phyloP scores from a whole-genome alignment of 2,113 vertebrate species.

The Microcebus murinus region DNA sequence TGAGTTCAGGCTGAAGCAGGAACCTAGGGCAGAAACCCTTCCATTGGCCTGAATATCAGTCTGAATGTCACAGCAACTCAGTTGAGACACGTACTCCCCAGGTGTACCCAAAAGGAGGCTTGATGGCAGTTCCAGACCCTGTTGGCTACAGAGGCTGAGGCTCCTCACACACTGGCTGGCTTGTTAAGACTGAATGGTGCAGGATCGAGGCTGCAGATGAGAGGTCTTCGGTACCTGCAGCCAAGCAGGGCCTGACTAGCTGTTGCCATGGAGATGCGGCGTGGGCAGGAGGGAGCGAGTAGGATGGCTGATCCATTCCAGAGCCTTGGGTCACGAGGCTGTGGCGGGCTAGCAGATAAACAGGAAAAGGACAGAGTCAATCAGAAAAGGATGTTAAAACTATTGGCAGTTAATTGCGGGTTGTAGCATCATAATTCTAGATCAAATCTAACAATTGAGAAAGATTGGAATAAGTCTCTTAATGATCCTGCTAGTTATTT shows the following conservation, averaged over 20 bases:
- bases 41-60: not conserved
- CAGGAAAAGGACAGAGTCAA: slow-evolving; percentile 61
- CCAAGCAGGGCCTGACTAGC: slow-evolving; percentile 70
- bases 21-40: not conserved
- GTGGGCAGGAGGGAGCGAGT: slow-evolving; percentile 55
- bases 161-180: slow-evolving; percentile 11
- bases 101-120: not conserved
- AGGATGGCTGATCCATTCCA: slow-evolving; percentile 69
- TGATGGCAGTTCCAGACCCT: not conserved
- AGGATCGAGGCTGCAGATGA: slow-evolving; percentile 55
- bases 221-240: slow-evolving; percentile 76
- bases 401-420: slow-evolving; percentile 53
- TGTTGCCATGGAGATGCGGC: slow-evolving; percentile 76
- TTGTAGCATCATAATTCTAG: slow-evolving; percentile 53
- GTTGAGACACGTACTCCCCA: not conserved
- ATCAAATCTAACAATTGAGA: slow-evolving; percentile 57
- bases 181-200: slow-evolving; percentile 36
- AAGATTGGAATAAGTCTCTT: slow-evolving; percentile 46
- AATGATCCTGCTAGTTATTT: slow-evolving; percentile 42
- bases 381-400: slow-evolving; percentile 55
- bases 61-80: not conserved
- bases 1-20: not conserved
- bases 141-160: not conserved
- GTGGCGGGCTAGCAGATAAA: slow-evolving; percentile 65
- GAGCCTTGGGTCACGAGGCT: slow-evolving; percentile 74